Evolutionary conservation across 2,797 vertebrate genomes (phyloP), one percentile per base, ranked within the genome.

Genomic region (Euthynnus affinis): DNA sequence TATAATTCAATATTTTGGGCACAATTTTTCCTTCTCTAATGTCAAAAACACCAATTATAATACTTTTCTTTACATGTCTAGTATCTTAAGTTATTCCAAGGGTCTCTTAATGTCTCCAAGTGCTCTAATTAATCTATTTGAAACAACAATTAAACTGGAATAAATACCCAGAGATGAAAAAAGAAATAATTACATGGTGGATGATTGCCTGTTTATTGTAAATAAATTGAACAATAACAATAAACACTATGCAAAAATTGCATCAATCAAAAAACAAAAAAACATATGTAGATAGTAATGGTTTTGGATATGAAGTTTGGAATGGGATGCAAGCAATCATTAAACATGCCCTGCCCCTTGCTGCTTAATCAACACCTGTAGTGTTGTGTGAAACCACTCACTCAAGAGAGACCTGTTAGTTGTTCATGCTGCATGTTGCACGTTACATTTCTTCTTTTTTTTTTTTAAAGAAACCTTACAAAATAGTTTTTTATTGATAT

Each of bases 141-240:
- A 49, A 60, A 55, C 6, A 80, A 66, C n/a, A 62, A 53, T 63
- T 58, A 6, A 37, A 72, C 56, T 76, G 73, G 59, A 85, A 75
- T 51, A 34, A 77, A 73, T 29, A 46, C 58, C 51, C 46, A 76
- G 59, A 59, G 37, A 80, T 23, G 17, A 40, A 73, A 71, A 71
- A 76, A 3, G 0, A 67, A 60, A 77, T 66, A 56, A 78, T 73
- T 78, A 71, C 37, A 80, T 58, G n/a, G 62, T 59, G 27, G 44
- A 75, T 58, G 58, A 42, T 53, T 74, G 61, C 23, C 44, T 32
- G 18, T 69, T 78, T 69, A 63, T 55, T 58, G 44, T 69, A 65
- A 76, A 69, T 58, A 65, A 65, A 72, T 14, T 42, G 15, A 56
- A 67, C 9, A 61, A 65, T 37, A 53, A 61, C 20, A 29, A 69